Evolutionary conservation across 2,888 invertebrate species (phyloP).

Genomic region (Drosophila anomalipes): DNA sequence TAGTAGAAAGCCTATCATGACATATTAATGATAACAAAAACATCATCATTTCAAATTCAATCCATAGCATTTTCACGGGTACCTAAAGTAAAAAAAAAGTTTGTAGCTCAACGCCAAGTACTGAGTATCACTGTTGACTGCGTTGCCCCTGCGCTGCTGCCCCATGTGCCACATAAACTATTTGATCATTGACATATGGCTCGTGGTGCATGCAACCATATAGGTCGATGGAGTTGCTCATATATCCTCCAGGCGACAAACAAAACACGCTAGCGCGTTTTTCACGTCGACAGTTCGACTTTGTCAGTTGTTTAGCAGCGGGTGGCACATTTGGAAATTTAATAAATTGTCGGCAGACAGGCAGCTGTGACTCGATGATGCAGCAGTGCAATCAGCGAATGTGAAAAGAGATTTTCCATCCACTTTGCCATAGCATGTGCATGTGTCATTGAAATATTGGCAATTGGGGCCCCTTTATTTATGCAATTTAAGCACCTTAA

Average conservation of each 20-base stretch:
- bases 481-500: slow-evolving; percentile 34
- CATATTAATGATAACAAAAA: background rate
- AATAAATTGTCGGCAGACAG: slow-evolving; percentile 39
- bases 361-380: slow-evolving; percentile 15
- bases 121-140: slow-evolving; percentile 1
- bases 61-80: background rate
- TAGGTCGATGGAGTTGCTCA: slow-evolving; percentile 16
- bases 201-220: slow-evolving; percentile 13
- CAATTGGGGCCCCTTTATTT: background rate
- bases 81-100: background rate
- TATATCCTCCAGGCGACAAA: slow-evolving; percentile 19
- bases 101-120: background rate
- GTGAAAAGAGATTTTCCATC: slow-evolving; percentile 8
- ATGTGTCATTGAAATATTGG: slow-evolving; percentile 5
- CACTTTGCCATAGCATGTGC: background rate
- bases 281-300: slow-evolving; percentile 34
- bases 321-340: slow-evolving; percentile 18
- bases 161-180: slow-evolving; percentile 28
- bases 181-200: slow-evolving; percentile 55
- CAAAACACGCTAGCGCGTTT: slow-evolving; percentile 36
- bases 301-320: slow-evolving; percentile 15
- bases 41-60: background rate
- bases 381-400: slow-evolving; percentile 43
- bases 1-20: background rate
- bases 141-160: slow-evolving; percentile 5